phyloP scores from a whole-genome alignment of 2,113 vertebrate species.

The human (Homo sapiens) region GRCh38 chr17:12110501-12111000 shows the following conservation, averaged over 20 bases:
- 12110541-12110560: background rate
- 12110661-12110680: conserved; percentile 32
- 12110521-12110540: background rate
- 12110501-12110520: background rate
- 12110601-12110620: background rate
- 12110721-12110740: background rate
- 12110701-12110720: background rate
- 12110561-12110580: background rate
- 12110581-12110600: background rate
- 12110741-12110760: background rate
- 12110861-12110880: background rate
- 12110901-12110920: background rate
- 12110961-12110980: background rate
- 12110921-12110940: background rate
- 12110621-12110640: background rate
- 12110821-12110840: background rate
- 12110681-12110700: background rate
- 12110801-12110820: background rate
- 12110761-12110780: background rate
- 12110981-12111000: background rate
- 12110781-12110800: background rate
- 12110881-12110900: background rate
- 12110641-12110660: background rate
- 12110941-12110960: background rate
- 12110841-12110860: conserved; percentile 6